Percentiles rank a stretch among this genome's conserved stretches.
Conservation (phyloP, 2,113 vertebrate species). For the Nothocercus julius region DNA sequence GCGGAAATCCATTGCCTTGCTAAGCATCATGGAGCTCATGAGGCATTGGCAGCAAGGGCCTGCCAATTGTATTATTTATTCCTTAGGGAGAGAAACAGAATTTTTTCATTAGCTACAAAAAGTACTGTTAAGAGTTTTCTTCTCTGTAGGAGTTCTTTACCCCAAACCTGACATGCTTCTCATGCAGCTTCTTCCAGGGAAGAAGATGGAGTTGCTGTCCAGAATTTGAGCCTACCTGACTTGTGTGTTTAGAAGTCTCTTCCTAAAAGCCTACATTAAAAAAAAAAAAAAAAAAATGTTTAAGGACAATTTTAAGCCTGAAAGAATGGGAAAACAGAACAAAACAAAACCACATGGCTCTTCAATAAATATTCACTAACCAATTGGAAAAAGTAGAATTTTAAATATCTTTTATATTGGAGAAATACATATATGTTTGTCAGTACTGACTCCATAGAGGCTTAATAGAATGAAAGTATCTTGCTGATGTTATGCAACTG, state of each 20-base stretch:
- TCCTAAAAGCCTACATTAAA: not conserved
- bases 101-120: not conserved
- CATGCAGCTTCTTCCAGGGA: not conserved
- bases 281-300: not conserved
- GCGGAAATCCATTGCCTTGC: not conserved
- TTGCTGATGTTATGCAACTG: not conserved
- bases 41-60: not conserved
- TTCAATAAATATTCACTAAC: not conserved
- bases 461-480: not conserved
- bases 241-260: not conserved
- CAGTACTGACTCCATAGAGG: not conserved
- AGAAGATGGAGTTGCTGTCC: not conserved
- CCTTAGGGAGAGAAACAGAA: not conserved
- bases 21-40: not conserved
- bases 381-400: not conserved
- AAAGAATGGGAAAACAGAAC: not conserved
- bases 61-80: not conserved
- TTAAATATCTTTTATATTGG: not conserved
- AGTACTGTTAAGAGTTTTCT: not conserved
- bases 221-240: not conserved
- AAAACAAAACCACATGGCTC: not conserved
- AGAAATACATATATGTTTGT: not conserved
- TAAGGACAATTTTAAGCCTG: not conserved
- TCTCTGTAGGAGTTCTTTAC: not conserved
- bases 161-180: not conserved